These are phyloP conservation scores for Acropora tenuis DNA, from an alignment of 64 coral and sea anemone genomes.

Conservation along the genomic window DNA sequence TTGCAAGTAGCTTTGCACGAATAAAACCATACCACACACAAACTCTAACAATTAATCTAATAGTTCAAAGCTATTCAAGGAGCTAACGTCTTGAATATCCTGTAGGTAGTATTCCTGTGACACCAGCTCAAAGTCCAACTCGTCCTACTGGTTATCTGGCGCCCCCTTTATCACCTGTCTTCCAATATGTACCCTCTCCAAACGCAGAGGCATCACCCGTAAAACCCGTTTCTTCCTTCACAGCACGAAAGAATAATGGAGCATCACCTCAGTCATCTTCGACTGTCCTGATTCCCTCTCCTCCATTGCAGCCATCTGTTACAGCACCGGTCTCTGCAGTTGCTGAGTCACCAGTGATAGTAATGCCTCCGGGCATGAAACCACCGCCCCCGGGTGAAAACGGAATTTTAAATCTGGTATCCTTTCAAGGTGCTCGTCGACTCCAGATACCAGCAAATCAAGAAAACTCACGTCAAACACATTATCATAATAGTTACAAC, in stretches of 20 bases:
- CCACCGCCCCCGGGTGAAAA: slow-evolving; percentile 6
- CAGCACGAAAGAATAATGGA: background rate
- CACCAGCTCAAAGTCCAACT: background rate
- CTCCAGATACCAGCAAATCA: background rate
- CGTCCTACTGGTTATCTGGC: background rate
- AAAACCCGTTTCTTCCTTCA: too few species aligned
- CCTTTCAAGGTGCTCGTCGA: background rate
- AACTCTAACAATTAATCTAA: too few species aligned
- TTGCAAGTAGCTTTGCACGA: too few species aligned
- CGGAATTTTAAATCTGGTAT: background rate
- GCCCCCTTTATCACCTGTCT: background rate
- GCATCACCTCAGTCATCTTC: background rate
- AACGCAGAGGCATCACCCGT: background rate
- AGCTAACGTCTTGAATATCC: too few species aligned
- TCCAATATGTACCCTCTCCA: slow-evolving; percentile 6
- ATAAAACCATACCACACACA: too few species aligned
- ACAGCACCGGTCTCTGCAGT: background rate
- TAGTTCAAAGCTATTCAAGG: background rate
- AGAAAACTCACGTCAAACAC: background rate
- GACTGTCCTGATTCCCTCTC: background rate
- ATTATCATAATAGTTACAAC: background rate
- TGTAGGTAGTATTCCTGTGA: background rate
- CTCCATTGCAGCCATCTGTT: background rate
- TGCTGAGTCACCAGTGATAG: slow-evolving; percentile 4
- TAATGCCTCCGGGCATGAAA: slow-evolving; percentile 34